These are phyloP conservation scores for Mesorhabditis spiculigera DNA, from an alignment of 2,888 invertebrate genomes.

Conservation along the genomic window DNA sequence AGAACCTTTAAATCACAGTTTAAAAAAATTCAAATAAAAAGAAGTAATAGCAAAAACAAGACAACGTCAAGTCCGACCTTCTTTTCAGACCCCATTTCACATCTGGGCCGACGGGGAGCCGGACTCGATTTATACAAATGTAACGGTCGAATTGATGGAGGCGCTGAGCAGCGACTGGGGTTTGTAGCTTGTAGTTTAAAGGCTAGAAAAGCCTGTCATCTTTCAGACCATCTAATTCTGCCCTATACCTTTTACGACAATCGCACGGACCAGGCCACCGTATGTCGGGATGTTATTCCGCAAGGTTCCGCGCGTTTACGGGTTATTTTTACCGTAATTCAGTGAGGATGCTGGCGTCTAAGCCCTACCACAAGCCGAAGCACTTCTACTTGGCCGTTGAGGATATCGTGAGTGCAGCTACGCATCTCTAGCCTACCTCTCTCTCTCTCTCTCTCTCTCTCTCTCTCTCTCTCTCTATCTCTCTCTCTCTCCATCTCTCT, in stretches of 20 bases:
- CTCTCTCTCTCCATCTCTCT: too few species aligned
- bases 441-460: too few species aligned
- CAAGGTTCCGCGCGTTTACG: not conserved
- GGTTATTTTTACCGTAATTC: not conserved
- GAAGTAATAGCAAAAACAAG: too few species aligned
- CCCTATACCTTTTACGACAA: not conserved
- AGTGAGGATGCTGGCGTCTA: not conserved
- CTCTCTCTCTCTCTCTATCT: too few species aligned
- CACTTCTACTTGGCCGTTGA: not conserved
- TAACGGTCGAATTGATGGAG: not conserved
- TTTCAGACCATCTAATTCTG: not conserved
- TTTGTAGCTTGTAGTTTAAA: not conserved
- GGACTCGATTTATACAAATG: not conserved
- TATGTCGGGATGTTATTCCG: not conserved
- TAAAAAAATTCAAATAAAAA: too few species aligned
- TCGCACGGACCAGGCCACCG: not conserved
- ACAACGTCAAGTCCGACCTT: too few species aligned
- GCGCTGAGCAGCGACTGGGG: not conserved
- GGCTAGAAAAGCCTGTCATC: not conserved
- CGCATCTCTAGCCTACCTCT: too few species aligned
- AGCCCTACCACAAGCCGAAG: conserved; percentile 1
- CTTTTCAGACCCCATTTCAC: conserved; percentile 1
- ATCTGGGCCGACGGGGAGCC: conserved; percentile 2
- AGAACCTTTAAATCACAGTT: too few species aligned
- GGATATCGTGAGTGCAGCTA: not conserved